Evolutionary conservation across 2,888 invertebrate genomes (phyloP).

Genomic region (Steinernema hermaphroditum): DNA sequence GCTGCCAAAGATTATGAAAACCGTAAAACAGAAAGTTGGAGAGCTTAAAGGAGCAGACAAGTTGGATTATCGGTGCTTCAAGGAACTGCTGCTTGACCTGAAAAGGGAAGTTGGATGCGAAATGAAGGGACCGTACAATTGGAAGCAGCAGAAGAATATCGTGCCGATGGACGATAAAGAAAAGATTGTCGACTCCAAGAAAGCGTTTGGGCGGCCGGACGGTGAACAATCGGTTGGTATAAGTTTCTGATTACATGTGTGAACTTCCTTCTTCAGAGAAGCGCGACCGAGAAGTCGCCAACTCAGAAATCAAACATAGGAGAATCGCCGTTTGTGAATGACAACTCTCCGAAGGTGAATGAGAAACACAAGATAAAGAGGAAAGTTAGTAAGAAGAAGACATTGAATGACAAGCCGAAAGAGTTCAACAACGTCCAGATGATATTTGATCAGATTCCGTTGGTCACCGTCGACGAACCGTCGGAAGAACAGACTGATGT

Average conservation of each 20-base stretch:
- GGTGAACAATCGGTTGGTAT: background rate
- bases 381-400: background rate
- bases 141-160: background rate
- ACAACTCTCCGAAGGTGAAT: background rate
- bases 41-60: background rate
- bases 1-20: background rate
- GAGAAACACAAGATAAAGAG: background rate
- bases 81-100: background rate
- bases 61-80: constrained; percentile 8
- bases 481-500: too few species aligned
- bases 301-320: background rate
- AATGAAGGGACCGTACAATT: constrained; percentile 16
- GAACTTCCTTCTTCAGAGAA: too few species aligned
- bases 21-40: background rate
- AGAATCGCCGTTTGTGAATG: background rate
- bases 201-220: too few species aligned
- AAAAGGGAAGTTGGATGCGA: background rate
- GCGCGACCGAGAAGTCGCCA: background rate
- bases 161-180: background rate
- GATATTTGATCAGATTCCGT: too few species aligned
- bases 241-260: background rate
- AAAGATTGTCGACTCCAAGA: background rate
- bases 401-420: background rate
- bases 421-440: background rate
- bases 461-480: too few species aligned